Conservation (phyloP, 2,113 vertebrate species). For the Accipiter virgatus region DNA sequence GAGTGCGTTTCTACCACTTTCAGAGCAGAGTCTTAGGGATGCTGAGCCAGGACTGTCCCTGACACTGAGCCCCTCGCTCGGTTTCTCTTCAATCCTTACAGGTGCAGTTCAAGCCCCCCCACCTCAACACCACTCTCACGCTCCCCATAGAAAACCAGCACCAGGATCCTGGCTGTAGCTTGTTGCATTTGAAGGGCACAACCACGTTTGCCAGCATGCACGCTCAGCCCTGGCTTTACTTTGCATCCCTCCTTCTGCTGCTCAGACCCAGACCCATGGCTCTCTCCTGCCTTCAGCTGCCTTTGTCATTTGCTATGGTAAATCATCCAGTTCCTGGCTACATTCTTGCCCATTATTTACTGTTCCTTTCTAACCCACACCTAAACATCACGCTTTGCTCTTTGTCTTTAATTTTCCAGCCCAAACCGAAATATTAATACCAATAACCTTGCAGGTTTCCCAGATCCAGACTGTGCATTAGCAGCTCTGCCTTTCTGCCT, state of each 20-base stretch:
- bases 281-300: neutral
- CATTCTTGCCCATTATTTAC: neutral
- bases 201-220: neutral
- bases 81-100: neutral
- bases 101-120: neutral
- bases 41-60: neutral
- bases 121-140: neutral
- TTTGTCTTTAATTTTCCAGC: conserved; percentile 21
- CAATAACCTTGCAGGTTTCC: conserved; percentile 1
- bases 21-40: neutral
- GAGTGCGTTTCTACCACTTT: rapidly evolving
- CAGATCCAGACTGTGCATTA: neutral
- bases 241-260: neutral
- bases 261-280: neutral
- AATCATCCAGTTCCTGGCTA: neutral
- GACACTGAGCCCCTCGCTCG: neutral
- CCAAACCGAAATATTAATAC: neutral
- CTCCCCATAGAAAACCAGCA: neutral
- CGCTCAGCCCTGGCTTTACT: neutral
- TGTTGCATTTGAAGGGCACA: neutral
- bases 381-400: neutral
- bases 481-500: neutral
- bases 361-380: neutral
- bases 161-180: neutral
- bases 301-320: neutral